Evolutionary conservation across 2,113 vertebrate genomes (phyloP), one percentile per base, ranked within the genome.

Genomic region (Petrocephalus zakoni): DNA sequence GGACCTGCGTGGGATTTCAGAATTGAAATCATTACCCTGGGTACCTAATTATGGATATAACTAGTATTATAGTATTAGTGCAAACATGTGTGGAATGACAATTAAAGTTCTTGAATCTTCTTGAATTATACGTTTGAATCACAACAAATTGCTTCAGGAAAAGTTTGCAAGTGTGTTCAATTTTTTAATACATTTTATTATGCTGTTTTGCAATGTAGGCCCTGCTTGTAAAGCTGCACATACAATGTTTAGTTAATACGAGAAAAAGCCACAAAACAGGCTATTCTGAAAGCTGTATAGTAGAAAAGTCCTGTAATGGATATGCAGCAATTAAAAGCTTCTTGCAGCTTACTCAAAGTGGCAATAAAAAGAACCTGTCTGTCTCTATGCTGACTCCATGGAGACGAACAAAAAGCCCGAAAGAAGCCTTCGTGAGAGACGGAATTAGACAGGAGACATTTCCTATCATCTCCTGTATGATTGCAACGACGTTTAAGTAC

Each of bases 361-460:
- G 83, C 82, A 86, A 22, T 91, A 85, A 91, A 90, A 82, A 3
- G 89, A 56, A 87, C 83, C 55, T 89, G 90, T 88, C 47, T 17
- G 88, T 91, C 87, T 91, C 93, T 93, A 91, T 91, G 8, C 90
- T 58, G 90, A 90, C 91, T 93, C 94, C 94, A 94, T 95, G 94
- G 95, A 93, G 88, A 95, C 93, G 84, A 89, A 86, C 90, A 90
- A 91, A 49, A 88, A 90, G 82, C 17, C 55, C 37, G 37, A 47
- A 81, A 84, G n/a, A 47, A 68, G 58, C 86, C 86, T 87, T 87
- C 15, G 88, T 89, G 89, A 91, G 87, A 90, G 90, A 88, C 82
- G 55, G 15, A 78, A 52, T 52, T 83, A 61, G 53, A 90, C 90
- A 88, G 34, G 68, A 64, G 46, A 55, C 49, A 47, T 82, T 86